Conservation (phyloP, 2,113 vertebrate species). For the Myxocyprinus asiaticus region DNA sequence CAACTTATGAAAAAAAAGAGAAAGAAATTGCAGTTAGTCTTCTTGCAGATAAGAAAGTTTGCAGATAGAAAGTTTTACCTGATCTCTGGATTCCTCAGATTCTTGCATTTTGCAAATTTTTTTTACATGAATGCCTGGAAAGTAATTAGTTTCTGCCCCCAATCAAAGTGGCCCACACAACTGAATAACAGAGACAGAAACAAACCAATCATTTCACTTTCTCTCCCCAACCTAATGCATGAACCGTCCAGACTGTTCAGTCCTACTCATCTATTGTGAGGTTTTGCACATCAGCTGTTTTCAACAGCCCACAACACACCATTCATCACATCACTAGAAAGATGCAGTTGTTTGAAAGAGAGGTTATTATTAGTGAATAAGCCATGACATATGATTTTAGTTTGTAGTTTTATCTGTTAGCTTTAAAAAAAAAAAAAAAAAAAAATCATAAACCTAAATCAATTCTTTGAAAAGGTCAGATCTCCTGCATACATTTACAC, state of each 20-base stretch:
- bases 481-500: too few relatives aligned
- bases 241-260: conserved; percentile 66
- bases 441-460: too few relatives aligned
- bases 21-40: too few relatives aligned
- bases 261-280: conserved; percentile 64
- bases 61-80: conserved; percentile 59
- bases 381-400: neutral
- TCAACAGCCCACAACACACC: conserved; percentile 43
- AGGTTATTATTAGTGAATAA: conserved; percentile 13
- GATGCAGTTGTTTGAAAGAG: conserved; percentile 31
- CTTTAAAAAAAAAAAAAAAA: too few relatives aligned
- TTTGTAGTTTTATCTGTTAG: too few relatives aligned
- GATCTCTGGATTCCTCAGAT: conserved; percentile 43
- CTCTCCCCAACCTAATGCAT: conserved; percentile 53
- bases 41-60: too few relatives aligned
- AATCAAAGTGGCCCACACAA: conserved; percentile 51
- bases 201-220: conserved; percentile 3
- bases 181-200: conserved; percentile 47
- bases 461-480: too few relatives aligned
- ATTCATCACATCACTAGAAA: conserved; percentile 66
- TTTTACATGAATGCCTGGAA: conserved; percentile 55
- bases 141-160: conserved; percentile 35
- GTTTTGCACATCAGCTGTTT: conserved; percentile 66
- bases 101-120: conserved; percentile 63
- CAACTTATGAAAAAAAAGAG: too few relatives aligned